Base-by-base conservation (phyloP, 1,140 invertebrate genomes). In the Cydia splendana region DNA sequence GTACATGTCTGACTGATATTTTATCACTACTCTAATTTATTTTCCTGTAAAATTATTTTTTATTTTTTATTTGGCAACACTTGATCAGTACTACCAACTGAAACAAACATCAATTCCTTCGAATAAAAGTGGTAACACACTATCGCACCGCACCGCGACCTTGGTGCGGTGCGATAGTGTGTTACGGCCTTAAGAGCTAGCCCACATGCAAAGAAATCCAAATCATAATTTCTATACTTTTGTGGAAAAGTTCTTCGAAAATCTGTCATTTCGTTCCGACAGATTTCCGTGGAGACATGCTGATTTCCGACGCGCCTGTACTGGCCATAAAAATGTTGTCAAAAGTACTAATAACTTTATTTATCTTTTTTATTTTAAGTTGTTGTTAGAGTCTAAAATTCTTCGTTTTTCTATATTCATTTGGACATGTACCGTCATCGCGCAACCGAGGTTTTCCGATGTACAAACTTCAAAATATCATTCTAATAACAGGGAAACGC, bases 391-490 rank as follows among this genome's bases (percentile, higher is more conserved):
- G 5, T 51, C n/a, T 48, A 15, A 15, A 48, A 4, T 53, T 62
- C 20, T 62, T 10, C n/a, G 9, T 62, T 24, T 24, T 62, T 24
- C 20, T 10, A 15, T n/a, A 51, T 10, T 18, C 67, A 38, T 71
- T 71, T 18, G 67, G 67, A 71, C 67, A 38, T 71, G 67, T 71
- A 71, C 67, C 67, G 45, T 13, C 67, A 71, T 38, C 30, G 15
- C 18, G 67, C 7, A 18, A 71, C 67, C 67, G 42, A 71, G 67
- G 15, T 71, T 71, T 62, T 62, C 20, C 10, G 6, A 12, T 62
- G 20, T 24, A 24, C 57, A 24, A 24, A 62, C 57, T 24, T 62
- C 57, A 24, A 62, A 62, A 62, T 62, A 24, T 62, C n/a, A n/a
- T n/a, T n/a, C n/a, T n/a, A n/a, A n/a, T n/a, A n/a, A n/a, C n/a